Conservation (phyloP, 2,113 vertebrate genomes). For the Spheniscus mendiculus region DNA sequence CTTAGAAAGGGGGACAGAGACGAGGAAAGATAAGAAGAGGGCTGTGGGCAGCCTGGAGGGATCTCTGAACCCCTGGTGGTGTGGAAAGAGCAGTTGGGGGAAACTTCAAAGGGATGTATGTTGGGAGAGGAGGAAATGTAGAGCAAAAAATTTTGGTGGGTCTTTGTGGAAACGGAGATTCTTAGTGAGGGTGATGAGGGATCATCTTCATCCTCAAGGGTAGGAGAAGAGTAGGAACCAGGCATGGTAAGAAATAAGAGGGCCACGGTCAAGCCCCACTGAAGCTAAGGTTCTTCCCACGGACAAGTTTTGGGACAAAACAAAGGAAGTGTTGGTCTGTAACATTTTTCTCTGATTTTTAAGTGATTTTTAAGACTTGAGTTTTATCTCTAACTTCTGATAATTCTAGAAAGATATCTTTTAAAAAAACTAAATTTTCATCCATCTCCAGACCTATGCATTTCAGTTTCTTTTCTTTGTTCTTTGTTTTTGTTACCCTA, state of each 20-base stretch:
- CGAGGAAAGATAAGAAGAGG: not conserved
- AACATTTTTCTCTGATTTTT: not conserved
- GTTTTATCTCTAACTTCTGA: not conserved
- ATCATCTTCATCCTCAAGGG: not conserved
- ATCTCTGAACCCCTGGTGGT: not conserved
- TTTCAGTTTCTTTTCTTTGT: not conserved
- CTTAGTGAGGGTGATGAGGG: not conserved
- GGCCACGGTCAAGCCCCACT: not conserved
- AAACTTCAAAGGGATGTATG: not conserved
- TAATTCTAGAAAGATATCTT: not conserved
- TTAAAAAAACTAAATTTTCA: not conserved
- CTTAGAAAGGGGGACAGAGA: not conserved
- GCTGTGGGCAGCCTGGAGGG: not conserved
- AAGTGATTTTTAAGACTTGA: not conserved
- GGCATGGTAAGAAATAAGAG: not conserved
- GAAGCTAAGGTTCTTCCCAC: not conserved
- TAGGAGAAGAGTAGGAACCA: not conserved
- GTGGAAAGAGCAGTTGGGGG: not conserved
- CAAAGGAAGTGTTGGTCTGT: not conserved
- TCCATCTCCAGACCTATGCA: not conserved
- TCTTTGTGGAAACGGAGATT: not conserved
- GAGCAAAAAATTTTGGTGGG: not conserved
- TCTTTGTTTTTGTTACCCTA: not conserved
- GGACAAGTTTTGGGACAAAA: not conserved
- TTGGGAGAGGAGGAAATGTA: not conserved